Conservation (phyloP, 2,888 invertebrate species). For the Dicranocentrus wangi region DNA sequence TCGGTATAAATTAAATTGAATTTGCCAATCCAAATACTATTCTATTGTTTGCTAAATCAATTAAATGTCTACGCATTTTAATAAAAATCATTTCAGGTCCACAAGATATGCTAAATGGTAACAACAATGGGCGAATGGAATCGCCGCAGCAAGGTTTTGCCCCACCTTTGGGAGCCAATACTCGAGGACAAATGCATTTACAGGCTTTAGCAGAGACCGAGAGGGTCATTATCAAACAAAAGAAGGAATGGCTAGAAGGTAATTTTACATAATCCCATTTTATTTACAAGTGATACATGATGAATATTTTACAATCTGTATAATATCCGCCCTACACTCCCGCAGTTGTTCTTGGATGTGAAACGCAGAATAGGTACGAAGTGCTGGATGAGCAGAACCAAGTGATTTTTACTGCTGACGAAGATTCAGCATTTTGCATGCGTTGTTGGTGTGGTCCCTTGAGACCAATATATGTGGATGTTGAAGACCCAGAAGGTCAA, state of each 20-base stretch:
- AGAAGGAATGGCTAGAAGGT: constrained; percentile 37
- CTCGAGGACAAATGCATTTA: constrained; percentile 2
- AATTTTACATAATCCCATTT: background rate
- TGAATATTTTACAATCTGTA: no score
- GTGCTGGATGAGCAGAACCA: constrained; percentile 36
- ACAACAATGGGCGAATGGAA: background rate
- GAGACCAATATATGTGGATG: constrained; percentile 31
- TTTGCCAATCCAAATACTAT: no score
- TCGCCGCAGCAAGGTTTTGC: constrained; percentile 23
- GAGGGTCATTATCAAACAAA: constrained; percentile 36
- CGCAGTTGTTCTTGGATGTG: constrained; percentile 39
- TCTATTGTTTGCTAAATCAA: no score
- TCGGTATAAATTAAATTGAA: background rate
- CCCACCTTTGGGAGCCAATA: background rate
- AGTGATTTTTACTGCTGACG: constrained; percentile 17
- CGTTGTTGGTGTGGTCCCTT: constrained; percentile 37
- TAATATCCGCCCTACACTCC: background rate
- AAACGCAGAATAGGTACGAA: constrained; percentile 39
- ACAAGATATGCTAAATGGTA: constrained; percentile 17
- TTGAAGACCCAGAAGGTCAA: constrained; percentile 25
- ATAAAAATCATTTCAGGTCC: constrained; percentile 8
- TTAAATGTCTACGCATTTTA: no score
- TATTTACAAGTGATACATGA: no score
- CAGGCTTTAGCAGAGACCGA: constrained; percentile 17
- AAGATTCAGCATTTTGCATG: constrained; percentile 42